Base-by-base conservation (phyloP, 2,113 vertebrate species). In the Pseudopipra pipra region DNA sequence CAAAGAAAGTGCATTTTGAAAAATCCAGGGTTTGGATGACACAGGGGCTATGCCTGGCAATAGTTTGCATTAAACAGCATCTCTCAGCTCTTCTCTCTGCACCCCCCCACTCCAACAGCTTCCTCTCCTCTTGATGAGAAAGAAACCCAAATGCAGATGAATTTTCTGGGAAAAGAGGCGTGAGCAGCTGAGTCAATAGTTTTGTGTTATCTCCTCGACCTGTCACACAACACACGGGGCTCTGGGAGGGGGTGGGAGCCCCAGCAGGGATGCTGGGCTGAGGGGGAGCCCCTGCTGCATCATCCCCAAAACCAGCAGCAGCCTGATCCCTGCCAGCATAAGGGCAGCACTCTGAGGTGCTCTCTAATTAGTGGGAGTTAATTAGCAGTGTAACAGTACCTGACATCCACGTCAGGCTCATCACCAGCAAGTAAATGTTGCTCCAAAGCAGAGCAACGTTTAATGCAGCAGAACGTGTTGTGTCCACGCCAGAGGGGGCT, bases 381-480 rank as follows among this genome's bases (percentile, higher is more conserved):
- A 84, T 91, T 71, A 93, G 41, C 73, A 6, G 37, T 0, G 5
- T 63, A 52, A 84, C 46, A 12, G 6, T 23, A 22, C 24, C 20
- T 21, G 46, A 33, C 12, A 10, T 0, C 52, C 31, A 3, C 11
- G 79, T 12, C 8, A 1, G 28, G 75, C 52, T 54, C 17, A 2
- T 51, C 37, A 1, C 65, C 7, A 49, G 78, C 2, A 1, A 54
- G 39, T 12, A 9, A 28, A 46, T 1, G 24, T 12, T n/a, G 44
- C 9, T 68, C 27, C 54, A 4, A 4, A 37, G 14, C 30, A n/a
- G 39, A 22, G 51, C 47, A 21, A 11, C 1, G 41, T 49, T 75
- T 27, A 31, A 51, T 1, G n/a, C 41, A 3, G 68, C 46, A 39
- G 28, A 47, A 6, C 9, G 49, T 1, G 5, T 4, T 4, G 2